Evolutionary conservation across 2,797 vertebrate genomes (phyloP), one percentile per base, ranked within the genome.

Genomic region (Sarcophilus harrisii): DNA sequence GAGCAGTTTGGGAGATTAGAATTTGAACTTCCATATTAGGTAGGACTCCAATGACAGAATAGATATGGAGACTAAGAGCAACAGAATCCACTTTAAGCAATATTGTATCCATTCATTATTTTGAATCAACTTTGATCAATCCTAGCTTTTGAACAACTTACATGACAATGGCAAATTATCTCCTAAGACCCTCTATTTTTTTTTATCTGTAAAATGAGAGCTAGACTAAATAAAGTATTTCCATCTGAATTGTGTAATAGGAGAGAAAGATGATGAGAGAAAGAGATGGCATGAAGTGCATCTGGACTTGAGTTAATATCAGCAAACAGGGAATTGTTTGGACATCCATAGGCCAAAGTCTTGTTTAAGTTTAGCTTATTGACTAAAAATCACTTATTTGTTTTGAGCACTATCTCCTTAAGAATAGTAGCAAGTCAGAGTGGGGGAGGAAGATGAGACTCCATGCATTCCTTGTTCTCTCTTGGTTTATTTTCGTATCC

Each of bases 291-390:
- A 27, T 27, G 12, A 55, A 60, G 73, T 60, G 27, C 89, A 94
- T 57, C 90, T 32, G 89, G 96, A 94, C 91, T 94, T 92, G 60
- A 93, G 96, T 96, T 97, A 98, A 97, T 97, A 95, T 98, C 97
- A 98, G 98, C 96, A 98, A 98, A 98, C 97, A 97, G 91, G 97
- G 95, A 95, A 96, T 97, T 97, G 97, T 98, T 98, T 97, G 96
- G 96, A 97, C 96, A 97, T 97, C 97, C 97, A 97, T 98, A 96
- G 92, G 97, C 97, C 98, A 97, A 95, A 93, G 87, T 92, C 93
- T 97, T 96, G 95, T 96, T 96, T 97, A 97, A 97, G 97, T 29
- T 95, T 94, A 97, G 97, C 97, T 98, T 98, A 97, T 98, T 97
- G 97, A 97, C 97, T 96, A 97, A 97, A 55, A 24, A 97, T 97